A percentile compares a stretch with the other conserved stretches of the same genome.
phyloP scores from a whole-genome alignment of 2,888 invertebrate genomes.

The Limnephilus rhombicus region DNA sequence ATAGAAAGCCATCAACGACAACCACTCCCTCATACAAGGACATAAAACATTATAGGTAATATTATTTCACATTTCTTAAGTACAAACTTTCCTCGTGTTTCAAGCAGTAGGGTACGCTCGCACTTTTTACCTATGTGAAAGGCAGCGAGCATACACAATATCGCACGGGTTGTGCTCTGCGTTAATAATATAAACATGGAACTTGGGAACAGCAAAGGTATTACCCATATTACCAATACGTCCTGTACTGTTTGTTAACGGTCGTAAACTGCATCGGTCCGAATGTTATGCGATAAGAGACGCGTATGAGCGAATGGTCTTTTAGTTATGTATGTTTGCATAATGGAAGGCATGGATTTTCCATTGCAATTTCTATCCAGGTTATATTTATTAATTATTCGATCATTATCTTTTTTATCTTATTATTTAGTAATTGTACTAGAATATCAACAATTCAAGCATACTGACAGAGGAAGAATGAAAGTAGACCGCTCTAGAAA shows the following conservation, averaged over 20 bases:
- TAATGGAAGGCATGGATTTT: background rate
- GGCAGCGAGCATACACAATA: background rate
- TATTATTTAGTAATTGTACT: too few relatives aligned
- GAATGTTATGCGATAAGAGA: background rate
- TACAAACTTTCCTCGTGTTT: background rate
- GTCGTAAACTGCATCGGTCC: background rate
- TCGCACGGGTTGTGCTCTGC: background rate
- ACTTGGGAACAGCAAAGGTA: background rate
- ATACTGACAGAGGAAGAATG: too few relatives aligned
- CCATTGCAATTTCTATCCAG: background rate
- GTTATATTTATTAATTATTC: background rate
- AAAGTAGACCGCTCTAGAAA: too few relatives aligned
- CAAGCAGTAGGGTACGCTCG: background rate
- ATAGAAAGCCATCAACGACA: background rate
- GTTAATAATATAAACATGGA: background rate
- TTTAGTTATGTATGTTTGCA: background rate
- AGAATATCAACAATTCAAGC: too few relatives aligned
- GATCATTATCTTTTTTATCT: too few relatives aligned
- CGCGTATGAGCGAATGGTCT: background rate
- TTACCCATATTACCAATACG: background rate
- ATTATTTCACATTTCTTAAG: background rate
- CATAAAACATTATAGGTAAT: background rate
- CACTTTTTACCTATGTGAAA: background rate
- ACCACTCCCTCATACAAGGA: background rate
- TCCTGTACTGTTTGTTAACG: background rate